A percentile compares a stretch with the other conserved stretches of the same genome.
These are phyloP conservation scores for Ptychadena robeensis DNA, from an alignment of 2,797 vertebrate genomes.

Conservation along the genomic window DNA sequence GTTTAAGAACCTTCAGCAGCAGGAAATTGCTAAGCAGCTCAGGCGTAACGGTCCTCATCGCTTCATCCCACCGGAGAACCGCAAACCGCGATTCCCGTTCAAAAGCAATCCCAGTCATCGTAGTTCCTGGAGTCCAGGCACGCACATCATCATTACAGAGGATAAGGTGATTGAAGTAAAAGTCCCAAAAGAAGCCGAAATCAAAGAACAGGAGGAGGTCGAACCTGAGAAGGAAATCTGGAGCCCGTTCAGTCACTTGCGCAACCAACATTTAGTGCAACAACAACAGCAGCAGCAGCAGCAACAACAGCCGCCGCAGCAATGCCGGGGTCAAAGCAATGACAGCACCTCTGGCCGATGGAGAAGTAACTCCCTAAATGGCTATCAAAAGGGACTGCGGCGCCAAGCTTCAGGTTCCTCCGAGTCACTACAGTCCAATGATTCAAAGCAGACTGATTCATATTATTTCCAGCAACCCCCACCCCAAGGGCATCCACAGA, in stretches of 20 bases:
- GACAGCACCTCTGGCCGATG: slow-evolving; percentile 73
- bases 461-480: slow-evolving; percentile 81
- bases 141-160: slow-evolving; percentile 97
- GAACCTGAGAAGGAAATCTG: slow-evolving; percentile 72
- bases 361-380: slow-evolving; percentile 94
- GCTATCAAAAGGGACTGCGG: slow-evolving; percentile 72
- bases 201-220: slow-evolving; percentile 74
- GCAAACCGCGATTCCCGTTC: slow-evolving; percentile 97
- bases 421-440: slow-evolving; percentile 65
- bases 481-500: slow-evolving; percentile 74
- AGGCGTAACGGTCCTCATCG: slow-evolving; percentile 89
- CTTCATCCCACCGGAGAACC: slow-evolving; percentile 96
- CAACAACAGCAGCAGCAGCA: slow-evolving; percentile 68
- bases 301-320: too few species aligned
- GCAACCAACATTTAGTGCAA: slow-evolving; percentile 78
- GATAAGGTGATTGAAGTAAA: slow-evolving; percentile 92
- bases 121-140: slow-evolving; percentile 97
- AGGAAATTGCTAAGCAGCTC: slow-evolving; percentile 94
- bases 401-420: slow-evolving; percentile 72
- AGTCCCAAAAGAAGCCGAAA: slow-evolving; percentile 82
- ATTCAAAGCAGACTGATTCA: slow-evolving; percentile 74
- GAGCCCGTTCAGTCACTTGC: slow-evolving; percentile 72
- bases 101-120: slow-evolving; percentile 95
- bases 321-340: too few species aligned
- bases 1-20: slow-evolving; percentile 94